Evolutionary conservation across 2,797 vertebrate genomes (phyloP).

Genomic region (Pangasius larnaudii): DNA sequence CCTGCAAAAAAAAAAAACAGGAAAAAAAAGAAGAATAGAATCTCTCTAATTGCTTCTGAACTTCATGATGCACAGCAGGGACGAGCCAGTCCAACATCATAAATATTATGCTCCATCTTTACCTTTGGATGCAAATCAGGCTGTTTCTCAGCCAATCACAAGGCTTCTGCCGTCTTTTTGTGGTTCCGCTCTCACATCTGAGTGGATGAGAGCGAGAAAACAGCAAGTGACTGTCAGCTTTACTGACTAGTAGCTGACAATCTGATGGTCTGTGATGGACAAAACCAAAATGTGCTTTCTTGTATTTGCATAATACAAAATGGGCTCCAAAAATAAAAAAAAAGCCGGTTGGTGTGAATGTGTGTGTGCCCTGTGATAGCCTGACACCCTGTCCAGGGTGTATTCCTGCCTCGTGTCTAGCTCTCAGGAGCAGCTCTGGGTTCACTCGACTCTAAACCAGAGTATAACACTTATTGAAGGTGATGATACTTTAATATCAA

Average conservation of each 20-base stretch:
- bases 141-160: constrained; percentile 14
- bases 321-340: neutral
- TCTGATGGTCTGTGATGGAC: neutral
- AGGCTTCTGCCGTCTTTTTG: neutral
- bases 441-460: neutral
- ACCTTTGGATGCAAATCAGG: constrained; percentile 35
- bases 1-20: neutral
- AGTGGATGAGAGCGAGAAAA: constrained; percentile 8
- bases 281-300: neutral
- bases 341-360: neutral
- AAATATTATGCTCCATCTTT: constrained; percentile 33
- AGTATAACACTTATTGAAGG: neutral
- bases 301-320: constrained; percentile 2
- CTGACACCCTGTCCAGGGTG: neutral
- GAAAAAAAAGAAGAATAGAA: neutral
- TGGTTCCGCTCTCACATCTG: constrained; percentile 2
- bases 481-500: neutral
- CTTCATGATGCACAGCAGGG: constrained; percentile 18
- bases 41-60: constrained; percentile 28
- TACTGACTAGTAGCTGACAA: neutral
- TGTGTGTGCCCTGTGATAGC: neutral
- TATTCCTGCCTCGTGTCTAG: neutral
- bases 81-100: constrained; percentile 9
- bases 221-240: constrained; percentile 21
- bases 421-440: neutral